Percentiles rank a stretch among this genome's conserved stretches.
Evolutionary conservation across 1,140 invertebrate species (phyloP).

Genomic region (Brachionus calyciflorus): DNA sequence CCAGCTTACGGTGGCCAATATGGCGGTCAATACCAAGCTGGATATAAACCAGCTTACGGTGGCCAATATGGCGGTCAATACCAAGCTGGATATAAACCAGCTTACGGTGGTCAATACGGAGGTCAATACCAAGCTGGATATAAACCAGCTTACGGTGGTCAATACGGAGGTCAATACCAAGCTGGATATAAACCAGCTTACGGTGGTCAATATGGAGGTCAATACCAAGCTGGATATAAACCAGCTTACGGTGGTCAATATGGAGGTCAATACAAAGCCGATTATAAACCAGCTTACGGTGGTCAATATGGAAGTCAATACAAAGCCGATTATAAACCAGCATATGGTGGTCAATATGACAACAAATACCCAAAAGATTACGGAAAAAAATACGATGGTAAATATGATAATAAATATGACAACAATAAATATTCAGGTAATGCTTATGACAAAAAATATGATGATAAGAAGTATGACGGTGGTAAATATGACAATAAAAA

Average conservation of each 20-base stretch:
- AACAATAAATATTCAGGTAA: background rate
- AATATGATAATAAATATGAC: background rate
- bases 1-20: background rate
- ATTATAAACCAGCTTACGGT: background rate
- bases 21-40: background rate
- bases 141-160: too few species aligned
- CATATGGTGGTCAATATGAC: too few species aligned
- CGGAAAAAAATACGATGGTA: background rate
- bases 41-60: background rate
- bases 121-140: background rate
- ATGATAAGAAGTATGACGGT: background rate
- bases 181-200: slow-evolving; percentile 1
- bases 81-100: background rate
- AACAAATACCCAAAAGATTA: slow-evolving; percentile 5
- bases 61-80: background rate
- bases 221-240: too few species aligned
- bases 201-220: too few species aligned
- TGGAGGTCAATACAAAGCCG: background rate
- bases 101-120: background rate
- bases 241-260: background rate
- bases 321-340: too few species aligned
- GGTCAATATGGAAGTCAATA: too few species aligned
- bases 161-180: too few species aligned
- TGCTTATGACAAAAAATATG: slow-evolving; percentile 4
- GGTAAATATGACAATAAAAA: background rate